These are phyloP conservation scores for Pristis pectinata DNA, from an alignment of 2,797 vertebrate species.

Conservation along the genomic window DNA sequence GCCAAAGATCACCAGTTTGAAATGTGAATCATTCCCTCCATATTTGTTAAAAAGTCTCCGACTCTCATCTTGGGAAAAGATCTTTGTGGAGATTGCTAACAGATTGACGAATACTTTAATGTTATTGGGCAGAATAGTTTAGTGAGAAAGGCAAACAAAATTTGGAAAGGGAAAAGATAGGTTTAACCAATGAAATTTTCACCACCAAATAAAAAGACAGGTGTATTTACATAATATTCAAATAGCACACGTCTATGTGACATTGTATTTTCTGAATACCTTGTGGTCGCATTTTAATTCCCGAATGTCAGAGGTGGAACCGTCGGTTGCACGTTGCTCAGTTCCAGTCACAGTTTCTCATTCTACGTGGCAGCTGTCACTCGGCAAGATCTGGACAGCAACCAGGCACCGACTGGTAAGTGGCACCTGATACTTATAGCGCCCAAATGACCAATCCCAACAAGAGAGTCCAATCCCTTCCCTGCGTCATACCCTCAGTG, in stretches of 20 bases:
- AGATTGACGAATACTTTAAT: not conserved
- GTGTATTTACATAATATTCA: not conserved
- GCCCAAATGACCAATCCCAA: no score
- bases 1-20: no score
- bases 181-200: not conserved
- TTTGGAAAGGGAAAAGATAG: not conserved
- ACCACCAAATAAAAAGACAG: not conserved
- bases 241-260: not conserved
- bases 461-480: no score
- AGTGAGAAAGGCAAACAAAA: not conserved
- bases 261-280: not conserved
- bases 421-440: no score
- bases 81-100: not conserved
- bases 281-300: not conserved
- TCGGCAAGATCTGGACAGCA: no score
- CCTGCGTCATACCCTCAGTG: no score
- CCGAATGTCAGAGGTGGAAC: no score
- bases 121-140: not conserved
- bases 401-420: no score
- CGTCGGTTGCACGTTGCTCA: no score
- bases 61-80: not conserved
- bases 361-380: no score
- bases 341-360: no score
- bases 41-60: not conserved
- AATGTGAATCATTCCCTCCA: not conserved